phyloP scores from a whole-genome alignment of 2,113 vertebrate species.

The Ophthalmolycus amberensis region DNA sequence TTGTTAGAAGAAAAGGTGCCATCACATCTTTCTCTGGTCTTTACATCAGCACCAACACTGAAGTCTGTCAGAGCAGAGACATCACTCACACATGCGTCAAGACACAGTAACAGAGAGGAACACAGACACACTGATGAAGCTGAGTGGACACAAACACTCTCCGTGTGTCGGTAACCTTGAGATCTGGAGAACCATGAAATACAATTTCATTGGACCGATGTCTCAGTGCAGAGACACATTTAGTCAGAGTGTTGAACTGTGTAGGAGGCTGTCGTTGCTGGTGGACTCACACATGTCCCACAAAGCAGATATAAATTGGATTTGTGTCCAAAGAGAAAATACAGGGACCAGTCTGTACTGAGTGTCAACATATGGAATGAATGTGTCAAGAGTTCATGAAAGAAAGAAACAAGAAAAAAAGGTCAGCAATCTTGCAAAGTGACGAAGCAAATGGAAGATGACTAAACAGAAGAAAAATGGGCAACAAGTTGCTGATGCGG shows the following conservation, averaged over 20 bases:
- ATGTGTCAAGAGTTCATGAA: too few relatives aligned
- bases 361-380: too few relatives aligned
- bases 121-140: neutral
- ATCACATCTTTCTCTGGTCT: neutral
- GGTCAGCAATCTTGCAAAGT: too few relatives aligned
- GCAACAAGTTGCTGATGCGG: neutral
- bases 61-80: neutral
- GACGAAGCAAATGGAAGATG: too few relatives aligned
- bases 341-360: too few relatives aligned
- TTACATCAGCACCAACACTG: neutral
- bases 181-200: conserved; percentile 38
- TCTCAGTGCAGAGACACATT: conserved; percentile 20
- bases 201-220: conserved; percentile 7
- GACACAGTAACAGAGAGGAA: neutral
- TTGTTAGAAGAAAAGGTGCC: neutral
- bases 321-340: conserved; percentile 1
- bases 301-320: conserved; percentile 26
- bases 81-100: neutral
- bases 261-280: neutral
- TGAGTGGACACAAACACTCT: neutral
- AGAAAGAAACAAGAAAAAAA: too few relatives aligned
- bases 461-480: too few relatives aligned
- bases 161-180: conserved; percentile 13
- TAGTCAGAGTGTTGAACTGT: conserved; percentile 16
- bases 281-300: conserved; percentile 10